Conservation (phyloP, 2,113 vertebrate genomes). For the Tringa solitaria region DNA sequence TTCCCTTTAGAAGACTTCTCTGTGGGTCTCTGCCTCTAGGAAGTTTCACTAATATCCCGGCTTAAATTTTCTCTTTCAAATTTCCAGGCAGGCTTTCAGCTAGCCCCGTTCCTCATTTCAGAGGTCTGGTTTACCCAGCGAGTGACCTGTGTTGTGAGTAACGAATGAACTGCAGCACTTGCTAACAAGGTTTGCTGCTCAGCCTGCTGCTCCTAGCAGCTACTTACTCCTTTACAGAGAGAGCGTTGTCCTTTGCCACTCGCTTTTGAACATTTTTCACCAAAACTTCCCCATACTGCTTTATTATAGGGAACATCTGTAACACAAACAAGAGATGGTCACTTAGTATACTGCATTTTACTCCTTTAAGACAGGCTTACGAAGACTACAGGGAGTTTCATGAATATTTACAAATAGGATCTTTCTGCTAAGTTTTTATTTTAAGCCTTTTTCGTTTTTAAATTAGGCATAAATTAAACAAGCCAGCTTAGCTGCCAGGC, state of each 20-base stretch:
- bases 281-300: slow-evolving; percentile 73
- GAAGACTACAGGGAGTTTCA: not conserved
- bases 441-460: not conserved
- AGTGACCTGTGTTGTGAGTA: not conserved
- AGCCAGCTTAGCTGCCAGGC: not conserved
- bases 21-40: not conserved
- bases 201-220: not conserved
- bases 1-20: not conserved
- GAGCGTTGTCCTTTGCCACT: slow-evolving; percentile 1
- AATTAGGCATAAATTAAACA: not conserved
- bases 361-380: not conserved
- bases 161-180: not conserved
- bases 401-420: not conserved
- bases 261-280: slow-evolving; percentile 64
- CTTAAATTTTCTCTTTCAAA: not conserved
- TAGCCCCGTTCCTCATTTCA: not conserved
- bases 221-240: slow-evolving; percentile 80
- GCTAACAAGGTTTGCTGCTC: not conserved
- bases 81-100: not conserved
- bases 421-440: not conserved
- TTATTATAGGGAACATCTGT: slow-evolving; percentile 84
- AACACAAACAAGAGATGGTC: not conserved
- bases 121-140: not conserved
- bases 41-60: not conserved
- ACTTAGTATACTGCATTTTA: not conserved